Conservation (phyloP, 2,888 invertebrate genomes). For the Dyspetes luteomarginatus region DNA sequence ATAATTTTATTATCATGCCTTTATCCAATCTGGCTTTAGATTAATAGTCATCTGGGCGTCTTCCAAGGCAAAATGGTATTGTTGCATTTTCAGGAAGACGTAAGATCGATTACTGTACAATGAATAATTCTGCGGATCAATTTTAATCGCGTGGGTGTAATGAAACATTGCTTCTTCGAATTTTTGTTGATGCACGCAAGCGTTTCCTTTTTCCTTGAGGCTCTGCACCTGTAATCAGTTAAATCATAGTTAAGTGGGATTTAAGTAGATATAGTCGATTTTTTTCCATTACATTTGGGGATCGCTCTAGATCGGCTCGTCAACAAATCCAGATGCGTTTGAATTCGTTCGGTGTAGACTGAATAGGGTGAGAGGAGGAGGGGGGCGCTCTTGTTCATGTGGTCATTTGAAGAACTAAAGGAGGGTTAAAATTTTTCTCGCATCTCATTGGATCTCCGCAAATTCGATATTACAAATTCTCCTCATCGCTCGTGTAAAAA, state of each 20-base stretch:
- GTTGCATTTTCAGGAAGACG: conserved; percentile 91
- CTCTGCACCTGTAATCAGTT: conserved; percentile 73
- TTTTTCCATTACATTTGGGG: conserved; percentile 11
- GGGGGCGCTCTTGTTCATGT: too few species aligned
- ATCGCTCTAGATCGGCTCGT: neutral
- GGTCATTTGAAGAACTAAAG: too few species aligned
- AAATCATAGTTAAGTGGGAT: too few species aligned
- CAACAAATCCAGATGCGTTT: neutral
- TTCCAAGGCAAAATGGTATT: conserved; percentile 90
- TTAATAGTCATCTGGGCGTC: conserved; percentile 91
- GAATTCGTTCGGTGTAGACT: neutral
- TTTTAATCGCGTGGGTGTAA: conserved; percentile 91
- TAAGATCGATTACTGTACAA: conserved; percentile 92
- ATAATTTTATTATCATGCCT: conserved; percentile 85
- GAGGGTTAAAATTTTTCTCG: too few species aligned
- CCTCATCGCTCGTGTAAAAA: too few species aligned
- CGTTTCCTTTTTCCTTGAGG: conserved; percentile 90
- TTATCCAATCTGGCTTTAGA: conserved; percentile 91
- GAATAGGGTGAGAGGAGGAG: too few species aligned
- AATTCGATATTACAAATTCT: too few species aligned
- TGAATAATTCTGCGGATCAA: conserved; percentile 88
- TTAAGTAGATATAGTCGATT: too few species aligned
- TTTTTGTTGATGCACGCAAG: conserved; percentile 89
- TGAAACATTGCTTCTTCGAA: conserved; percentile 91
- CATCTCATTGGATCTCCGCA: too few species aligned